Evolutionary conservation across 2,888 invertebrate genomes (phyloP).

Genomic region (Rotaria sp.): DNA sequence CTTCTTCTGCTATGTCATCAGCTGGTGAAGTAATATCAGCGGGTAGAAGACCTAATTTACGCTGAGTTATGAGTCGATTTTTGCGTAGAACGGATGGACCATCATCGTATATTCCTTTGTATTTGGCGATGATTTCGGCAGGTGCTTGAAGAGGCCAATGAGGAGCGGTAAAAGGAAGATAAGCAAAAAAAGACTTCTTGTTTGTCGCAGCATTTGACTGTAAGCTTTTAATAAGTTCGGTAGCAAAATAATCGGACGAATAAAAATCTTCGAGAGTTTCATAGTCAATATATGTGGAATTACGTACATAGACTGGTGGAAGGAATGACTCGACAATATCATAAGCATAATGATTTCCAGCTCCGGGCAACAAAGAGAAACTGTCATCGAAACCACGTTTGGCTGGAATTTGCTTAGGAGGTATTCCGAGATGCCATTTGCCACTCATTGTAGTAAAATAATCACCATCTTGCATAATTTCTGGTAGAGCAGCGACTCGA

Average conservation of each 20-base stretch:
- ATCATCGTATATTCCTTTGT: slow-evolving; percentile 13
- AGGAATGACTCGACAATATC: background rate
- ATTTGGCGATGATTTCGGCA: background rate
- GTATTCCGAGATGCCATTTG: background rate
- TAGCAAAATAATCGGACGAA: slow-evolving; percentile 6
- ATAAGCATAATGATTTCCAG: background rate
- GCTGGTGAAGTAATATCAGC: background rate
- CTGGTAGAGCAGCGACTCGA: background rate
- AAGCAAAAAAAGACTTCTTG: background rate
- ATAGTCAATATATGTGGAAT: background rate
- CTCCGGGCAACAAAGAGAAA: background rate
- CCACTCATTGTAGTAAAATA: slow-evolving; percentile 15
- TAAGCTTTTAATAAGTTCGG: background rate
- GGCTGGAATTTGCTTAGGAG: background rate
- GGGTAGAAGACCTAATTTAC: background rate
- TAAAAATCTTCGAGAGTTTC: slow-evolving; percentile 9
- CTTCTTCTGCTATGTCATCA: background rate
- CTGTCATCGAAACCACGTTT: slow-evolving; percentile 11
- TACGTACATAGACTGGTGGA: background rate
- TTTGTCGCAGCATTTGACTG: background rate
- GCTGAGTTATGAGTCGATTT: background rate
- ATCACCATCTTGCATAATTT: slow-evolving; percentile 1
- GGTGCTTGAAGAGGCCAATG: slow-evolving; percentile 21
- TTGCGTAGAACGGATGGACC: background rate
- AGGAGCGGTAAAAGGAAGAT: slow-evolving; percentile 9